Conservation (phyloP, 2,888 invertebrate species). For the Stictocephala bisonia region DNA sequence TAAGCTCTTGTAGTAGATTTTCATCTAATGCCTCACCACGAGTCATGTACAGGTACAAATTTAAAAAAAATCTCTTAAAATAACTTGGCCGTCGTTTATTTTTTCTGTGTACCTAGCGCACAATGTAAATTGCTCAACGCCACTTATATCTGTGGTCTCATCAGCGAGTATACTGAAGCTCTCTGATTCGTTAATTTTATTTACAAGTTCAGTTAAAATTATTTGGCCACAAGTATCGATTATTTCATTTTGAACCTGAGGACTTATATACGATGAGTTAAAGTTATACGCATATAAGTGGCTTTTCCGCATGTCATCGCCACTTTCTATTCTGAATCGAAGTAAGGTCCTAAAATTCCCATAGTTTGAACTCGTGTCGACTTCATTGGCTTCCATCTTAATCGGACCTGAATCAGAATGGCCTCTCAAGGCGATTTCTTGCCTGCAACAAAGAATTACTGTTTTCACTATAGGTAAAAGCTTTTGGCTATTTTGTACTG, state of each 20-base stretch:
- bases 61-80: slow-evolving; percentile 55
- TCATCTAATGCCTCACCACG: slow-evolving; percentile 51
- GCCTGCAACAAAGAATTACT: neutral
- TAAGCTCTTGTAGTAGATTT: slow-evolving; percentile 54
- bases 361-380: neutral
- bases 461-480: slow-evolving; percentile 10
- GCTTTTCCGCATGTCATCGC: neutral
- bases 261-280: slow-evolving; percentile 9
- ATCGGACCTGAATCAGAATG: neutral
- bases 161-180: slow-evolving; percentile 60
- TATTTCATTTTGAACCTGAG: slow-evolving; percentile 45
- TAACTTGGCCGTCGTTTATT: slow-evolving; percentile 2
- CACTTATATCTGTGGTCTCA: slow-evolving; percentile 59
- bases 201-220: slow-evolving; percentile 55
- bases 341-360: slow-evolving; percentile 16
- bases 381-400: neutral
- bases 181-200: slow-evolving; percentile 56
- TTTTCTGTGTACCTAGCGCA: slow-evolving; percentile 56
- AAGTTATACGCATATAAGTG: neutral
- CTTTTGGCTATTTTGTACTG: neutral
- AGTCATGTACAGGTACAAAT: slow-evolving; percentile 56
- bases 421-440: slow-evolving; percentile 6
- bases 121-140: slow-evolving; percentile 59
- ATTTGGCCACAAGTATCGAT: slow-evolving; percentile 56
- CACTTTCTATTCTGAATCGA: neutral